Evolutionary conservation across 2,797 vertebrate genomes (phyloP).

Genomic region (Sparidentex hasta): DNA sequence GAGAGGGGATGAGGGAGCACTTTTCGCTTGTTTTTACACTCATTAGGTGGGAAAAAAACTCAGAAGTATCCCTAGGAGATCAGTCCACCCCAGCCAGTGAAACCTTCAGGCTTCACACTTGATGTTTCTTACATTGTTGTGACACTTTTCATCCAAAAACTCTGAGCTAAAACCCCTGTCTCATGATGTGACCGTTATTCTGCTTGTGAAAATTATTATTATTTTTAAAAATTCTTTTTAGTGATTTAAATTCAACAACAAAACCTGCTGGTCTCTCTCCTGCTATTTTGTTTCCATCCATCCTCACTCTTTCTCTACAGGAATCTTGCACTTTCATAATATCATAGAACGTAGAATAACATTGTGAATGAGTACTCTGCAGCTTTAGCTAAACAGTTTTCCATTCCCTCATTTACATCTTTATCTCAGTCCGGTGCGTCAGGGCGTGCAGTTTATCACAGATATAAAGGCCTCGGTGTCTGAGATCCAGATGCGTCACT

Average conservation of each 20-base stretch:
- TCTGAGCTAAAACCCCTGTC: background rate
- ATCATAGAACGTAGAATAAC: background rate
- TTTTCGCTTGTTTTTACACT: slow-evolving; percentile 9
- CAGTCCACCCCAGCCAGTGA: background rate
- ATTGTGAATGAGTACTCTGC: slow-evolving; percentile 5
- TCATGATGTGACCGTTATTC: background rate
- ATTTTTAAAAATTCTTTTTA: background rate
- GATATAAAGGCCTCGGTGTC: slow-evolving; percentile 55
- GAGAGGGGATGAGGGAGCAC: background rate
- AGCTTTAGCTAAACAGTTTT: slow-evolving; percentile 31
- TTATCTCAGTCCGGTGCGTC: slow-evolving; percentile 27
- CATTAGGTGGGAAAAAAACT: slow-evolving; percentile 16
- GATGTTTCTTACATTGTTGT: background rate
- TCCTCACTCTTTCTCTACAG: background rate
- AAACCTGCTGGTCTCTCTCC: background rate
- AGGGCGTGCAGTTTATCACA: slow-evolving; percentile 10
- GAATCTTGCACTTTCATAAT: background rate
- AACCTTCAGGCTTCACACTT: slow-evolving; percentile 1
- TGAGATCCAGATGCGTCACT: slow-evolving; percentile 53
- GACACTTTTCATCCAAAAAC: background rate
- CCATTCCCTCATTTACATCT: slow-evolving; percentile 50
- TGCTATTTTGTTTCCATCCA: background rate
- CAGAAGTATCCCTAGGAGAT: slow-evolving; percentile 21
- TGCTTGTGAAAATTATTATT: background rate
- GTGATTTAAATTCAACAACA: background rate